A percentile compares a stretch with the other conserved stretches of the same genome.
Evolutionary conservation across 2,113 vertebrate species (phyloP).

Genomic region (Sakesphorus luctuosus): DNA sequence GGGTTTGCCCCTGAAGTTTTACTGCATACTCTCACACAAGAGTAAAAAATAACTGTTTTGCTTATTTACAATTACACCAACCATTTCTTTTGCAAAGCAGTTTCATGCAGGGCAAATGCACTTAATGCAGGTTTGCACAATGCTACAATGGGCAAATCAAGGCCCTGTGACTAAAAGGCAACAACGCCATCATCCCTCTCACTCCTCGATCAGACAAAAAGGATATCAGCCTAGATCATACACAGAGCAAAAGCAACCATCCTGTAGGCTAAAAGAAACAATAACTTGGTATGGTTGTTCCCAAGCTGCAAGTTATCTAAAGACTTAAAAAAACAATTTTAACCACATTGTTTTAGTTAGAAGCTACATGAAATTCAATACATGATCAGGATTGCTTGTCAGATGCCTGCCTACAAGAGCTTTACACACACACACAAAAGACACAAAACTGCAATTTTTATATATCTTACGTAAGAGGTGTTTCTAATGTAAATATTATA

Average conservation of each 20-base stretch:
- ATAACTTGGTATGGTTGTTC: accelerated
- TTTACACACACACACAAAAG: background rate
- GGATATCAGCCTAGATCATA: background rate
- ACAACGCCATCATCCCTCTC: background rate
- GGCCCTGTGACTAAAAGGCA: background rate
- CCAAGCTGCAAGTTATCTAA: background rate
- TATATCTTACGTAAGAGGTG: background rate
- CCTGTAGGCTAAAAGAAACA: background rate
- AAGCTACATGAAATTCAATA: background rate
- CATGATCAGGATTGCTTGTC: background rate
- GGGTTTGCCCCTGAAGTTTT: background rate
- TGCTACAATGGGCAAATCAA: background rate
- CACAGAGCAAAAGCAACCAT: background rate
- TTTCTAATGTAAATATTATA: constrained; percentile 30
- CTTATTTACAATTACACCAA: background rate
- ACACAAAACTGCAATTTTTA: background rate
- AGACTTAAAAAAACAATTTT: background rate
- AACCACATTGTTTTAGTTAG: background rate
- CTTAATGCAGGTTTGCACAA: background rate
- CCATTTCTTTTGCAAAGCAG: background rate
- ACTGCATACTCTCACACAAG: background rate
- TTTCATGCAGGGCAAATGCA: background rate
- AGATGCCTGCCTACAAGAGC: background rate
- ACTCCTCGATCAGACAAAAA: background rate
- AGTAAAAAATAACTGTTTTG: background rate